Percentiles rank a stretch among this genome's conserved stretches.
Conservation (phyloP, 2,113 vertebrate genomes). For the Rhodinocichla rosea region DNA sequence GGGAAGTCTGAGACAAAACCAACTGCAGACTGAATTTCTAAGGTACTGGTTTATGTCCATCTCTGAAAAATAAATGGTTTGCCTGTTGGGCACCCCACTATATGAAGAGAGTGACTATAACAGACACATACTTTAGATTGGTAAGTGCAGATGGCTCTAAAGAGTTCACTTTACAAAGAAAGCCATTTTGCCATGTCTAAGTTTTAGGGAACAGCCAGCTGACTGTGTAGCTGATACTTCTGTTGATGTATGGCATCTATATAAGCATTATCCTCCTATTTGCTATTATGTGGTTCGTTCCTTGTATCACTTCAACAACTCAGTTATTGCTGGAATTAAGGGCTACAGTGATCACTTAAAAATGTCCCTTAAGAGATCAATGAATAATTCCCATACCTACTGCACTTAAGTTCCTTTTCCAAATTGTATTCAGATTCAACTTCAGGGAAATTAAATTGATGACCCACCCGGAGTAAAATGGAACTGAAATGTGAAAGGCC, state of each 20-base stretch:
- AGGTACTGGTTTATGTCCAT: neutral
- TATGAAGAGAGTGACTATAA: neutral
- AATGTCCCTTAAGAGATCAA: neutral
- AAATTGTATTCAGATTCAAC: neutral
- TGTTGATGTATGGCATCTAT: neutral
- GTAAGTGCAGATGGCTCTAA: neutral
- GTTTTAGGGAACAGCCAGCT: neutral
- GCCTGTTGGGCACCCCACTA: neutral
- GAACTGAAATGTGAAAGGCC: neutral
- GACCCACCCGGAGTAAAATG: neutral
- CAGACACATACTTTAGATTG: neutral
- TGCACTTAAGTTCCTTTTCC: neutral
- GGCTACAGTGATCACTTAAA: neutral
- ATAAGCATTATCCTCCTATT: neutral
- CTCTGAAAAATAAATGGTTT: neutral
- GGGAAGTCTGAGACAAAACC: neutral
- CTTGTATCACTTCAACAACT: neutral
- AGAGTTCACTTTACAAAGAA: neutral
- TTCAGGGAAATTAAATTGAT: neutral
- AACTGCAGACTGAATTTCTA: neutral
- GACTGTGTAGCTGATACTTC: neutral
- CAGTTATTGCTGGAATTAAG: neutral
- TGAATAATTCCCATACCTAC: neutral
- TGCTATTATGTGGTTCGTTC: neutral
- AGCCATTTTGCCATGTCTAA: neutral